These are phyloP conservation scores for Seladonia tumulorum DNA, from an alignment of 2,888 invertebrate genomes.

Conservation along the genomic window DNA sequence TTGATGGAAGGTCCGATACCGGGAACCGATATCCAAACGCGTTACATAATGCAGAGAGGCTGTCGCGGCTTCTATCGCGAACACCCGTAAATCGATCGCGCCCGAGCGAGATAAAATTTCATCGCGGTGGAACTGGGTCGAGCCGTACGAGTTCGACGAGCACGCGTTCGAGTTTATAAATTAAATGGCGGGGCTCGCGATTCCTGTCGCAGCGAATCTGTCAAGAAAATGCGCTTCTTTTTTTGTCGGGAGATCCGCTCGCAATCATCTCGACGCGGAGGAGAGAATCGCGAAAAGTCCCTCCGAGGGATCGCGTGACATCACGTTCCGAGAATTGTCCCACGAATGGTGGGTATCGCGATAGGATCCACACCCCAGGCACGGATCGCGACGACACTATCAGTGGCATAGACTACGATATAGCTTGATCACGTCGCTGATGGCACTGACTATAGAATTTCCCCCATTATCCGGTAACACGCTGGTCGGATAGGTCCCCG, in stretches of 20 bases:
- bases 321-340: no score
- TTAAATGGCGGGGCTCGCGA: conserved; percentile 25
- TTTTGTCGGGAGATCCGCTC: conserved; percentile 30
- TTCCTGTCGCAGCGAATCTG: conserved; percentile 34
- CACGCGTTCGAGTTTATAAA: conserved; percentile 30
- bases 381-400: no score
- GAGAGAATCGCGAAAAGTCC: not conserved
- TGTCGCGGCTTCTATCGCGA: conserved; percentile 36
- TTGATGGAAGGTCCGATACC: conserved; percentile 27
- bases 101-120: conserved; percentile 45
- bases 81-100: conserved; percentile 51
- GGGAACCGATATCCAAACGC: conserved; percentile 11
- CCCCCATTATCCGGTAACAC: no score
- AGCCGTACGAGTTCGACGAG: conserved; percentile 14
- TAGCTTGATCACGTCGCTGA: no score
- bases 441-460: no score
- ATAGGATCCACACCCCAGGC: no score
- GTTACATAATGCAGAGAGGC: conserved; percentile 33
- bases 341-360: no score
- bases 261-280: conserved; percentile 7
- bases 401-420: no score
- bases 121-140: conserved; percentile 46
- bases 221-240: conserved; percentile 28
- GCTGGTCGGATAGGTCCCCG: not conserved
- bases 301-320: no score